Evolutionary conservation across 2,113 vertebrate species (phyloP).

Genomic region (Poicephalus gulielmi): DNA sequence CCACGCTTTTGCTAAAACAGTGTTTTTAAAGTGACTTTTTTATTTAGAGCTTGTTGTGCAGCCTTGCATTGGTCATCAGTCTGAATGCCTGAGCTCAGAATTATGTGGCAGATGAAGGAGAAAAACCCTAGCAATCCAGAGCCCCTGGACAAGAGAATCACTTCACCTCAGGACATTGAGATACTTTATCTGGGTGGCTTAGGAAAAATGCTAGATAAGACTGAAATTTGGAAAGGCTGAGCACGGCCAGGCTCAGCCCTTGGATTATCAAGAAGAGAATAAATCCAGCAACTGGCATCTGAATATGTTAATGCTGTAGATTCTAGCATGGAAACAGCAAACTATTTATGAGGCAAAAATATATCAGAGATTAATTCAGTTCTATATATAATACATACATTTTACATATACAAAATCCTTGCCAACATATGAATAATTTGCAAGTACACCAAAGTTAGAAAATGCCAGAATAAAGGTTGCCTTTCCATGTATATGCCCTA

Average conservation of each 20-base stretch:
- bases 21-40: background rate
- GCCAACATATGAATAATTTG: conserved; percentile 47
- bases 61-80: background rate
- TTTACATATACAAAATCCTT: conserved; percentile 31
- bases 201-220: conserved; percentile 41
- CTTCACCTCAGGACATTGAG: conserved; percentile 6
- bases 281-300: conserved; percentile 21
- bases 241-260: background rate
- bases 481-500: conserved; percentile 21
- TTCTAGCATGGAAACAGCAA: conserved; percentile 38
- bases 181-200: conserved; percentile 39
- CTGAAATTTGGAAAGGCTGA: conserved; percentile 40
- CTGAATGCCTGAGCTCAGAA: background rate
- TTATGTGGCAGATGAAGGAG: background rate
- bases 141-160: background rate
- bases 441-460: conserved; percentile 17
- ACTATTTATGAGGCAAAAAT: conserved; percentile 32
- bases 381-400: conserved; percentile 49
- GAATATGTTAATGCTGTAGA: conserved; percentile 10
- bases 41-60: background rate
- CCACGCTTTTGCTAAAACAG: background rate
- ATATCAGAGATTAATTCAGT: conserved; percentile 33
- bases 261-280: background rate
- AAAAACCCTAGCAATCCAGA: background rate
- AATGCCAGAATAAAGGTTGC: conserved; percentile 62